A percentile compares a stretch with the other conserved stretches of the same genome.
Evolutionary conservation across 2,113 vertebrate species (phyloP).

Genomic region (Apodemus speciosus): DNA sequence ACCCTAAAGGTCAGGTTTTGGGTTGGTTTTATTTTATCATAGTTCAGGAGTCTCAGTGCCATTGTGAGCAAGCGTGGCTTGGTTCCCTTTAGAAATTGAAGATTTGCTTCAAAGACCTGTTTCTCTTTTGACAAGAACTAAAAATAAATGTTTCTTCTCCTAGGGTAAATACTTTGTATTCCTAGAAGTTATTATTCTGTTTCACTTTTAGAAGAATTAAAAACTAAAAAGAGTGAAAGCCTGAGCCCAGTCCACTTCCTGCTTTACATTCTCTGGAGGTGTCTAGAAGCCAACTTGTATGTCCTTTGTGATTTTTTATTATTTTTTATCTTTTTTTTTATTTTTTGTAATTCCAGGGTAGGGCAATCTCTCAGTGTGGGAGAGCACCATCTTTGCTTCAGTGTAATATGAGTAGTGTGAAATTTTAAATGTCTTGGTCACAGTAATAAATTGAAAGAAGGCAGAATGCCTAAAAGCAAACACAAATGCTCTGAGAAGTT

Average conservation of each 20-base stretch:
- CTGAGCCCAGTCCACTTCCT: background rate
- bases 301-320: no score
- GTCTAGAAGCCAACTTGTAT: background rate
- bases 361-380: background rate
- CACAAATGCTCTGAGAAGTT: background rate
- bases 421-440: constrained; percentile 64
- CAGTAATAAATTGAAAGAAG: constrained; percentile 59
- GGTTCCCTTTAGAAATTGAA: background rate
- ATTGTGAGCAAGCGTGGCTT: background rate
- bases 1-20: background rate
- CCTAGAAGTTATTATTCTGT: constrained; percentile 1
- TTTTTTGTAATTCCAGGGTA: background rate
- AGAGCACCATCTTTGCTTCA: constrained; percentile 27
- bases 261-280: background rate
- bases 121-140: constrained; percentile 27
- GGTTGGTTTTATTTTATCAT: background rate
- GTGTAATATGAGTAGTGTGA: constrained; percentile 36
- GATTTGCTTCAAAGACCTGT: background rate
- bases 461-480: constrained; percentile 40
- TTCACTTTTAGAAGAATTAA: constrained; percentile 8
- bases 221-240: constrained; percentile 29
- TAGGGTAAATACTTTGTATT: background rate
- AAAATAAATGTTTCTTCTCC: constrained; percentile 42
- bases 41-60: background rate
- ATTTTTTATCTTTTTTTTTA: no score